Evolutionary conservation across 2,797 vertebrate species (phyloP).

Genomic region (Paratrypauchen microcephalus): DNA sequence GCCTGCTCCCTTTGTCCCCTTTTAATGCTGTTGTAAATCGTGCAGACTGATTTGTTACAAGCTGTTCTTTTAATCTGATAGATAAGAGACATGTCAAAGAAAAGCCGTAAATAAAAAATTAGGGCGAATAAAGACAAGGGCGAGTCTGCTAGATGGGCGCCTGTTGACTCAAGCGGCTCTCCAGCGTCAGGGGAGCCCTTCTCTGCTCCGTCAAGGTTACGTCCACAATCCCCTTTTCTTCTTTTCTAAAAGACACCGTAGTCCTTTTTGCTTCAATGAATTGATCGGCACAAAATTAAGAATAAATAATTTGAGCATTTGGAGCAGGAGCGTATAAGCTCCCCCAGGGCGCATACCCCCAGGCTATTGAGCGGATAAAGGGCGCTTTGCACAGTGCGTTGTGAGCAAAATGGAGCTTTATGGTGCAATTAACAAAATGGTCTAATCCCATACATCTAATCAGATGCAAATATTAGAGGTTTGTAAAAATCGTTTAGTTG

Average conservation of each 20-base stretch:
- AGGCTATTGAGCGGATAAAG: slow-evolving; percentile 95
- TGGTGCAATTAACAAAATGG: slow-evolving; percentile 99
- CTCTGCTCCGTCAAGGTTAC: slow-evolving; percentile 99
- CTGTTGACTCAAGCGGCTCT: slow-evolving; percentile 99
- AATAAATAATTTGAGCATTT: slow-evolving; percentile 99
- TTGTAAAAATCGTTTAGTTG: slow-evolving; percentile 99
- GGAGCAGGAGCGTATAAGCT: slow-evolving; percentile 95
- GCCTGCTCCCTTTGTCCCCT: slow-evolving; percentile 99
- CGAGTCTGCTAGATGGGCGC: slow-evolving; percentile 99
- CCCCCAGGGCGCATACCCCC: slow-evolving; percentile 97
- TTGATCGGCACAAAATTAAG: slow-evolving; percentile 99
- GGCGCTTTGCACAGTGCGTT: slow-evolving; percentile 91
- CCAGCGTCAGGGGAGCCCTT: slow-evolving; percentile 94
- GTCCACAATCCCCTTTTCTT: slow-evolving; percentile 99
- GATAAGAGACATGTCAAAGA: slow-evolving; percentile 99
- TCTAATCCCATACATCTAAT: slow-evolving; percentile 95
- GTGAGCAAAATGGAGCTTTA: slow-evolving; percentile 91
- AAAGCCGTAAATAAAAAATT: slow-evolving; percentile 99
- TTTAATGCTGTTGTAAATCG: slow-evolving; percentile 99
- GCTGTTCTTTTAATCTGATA: slow-evolving; percentile 99
- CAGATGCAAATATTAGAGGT: slow-evolving; percentile 99
- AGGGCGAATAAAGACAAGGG: slow-evolving; percentile 99
- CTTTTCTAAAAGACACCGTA: slow-evolving; percentile 99
- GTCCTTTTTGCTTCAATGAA: slow-evolving; percentile 99
- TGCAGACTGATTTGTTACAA: slow-evolving; percentile 99